A percentile compares a stretch with the other conserved stretches of the same genome.
Conservation (phyloP, 2,113 vertebrate species). For the Pogona vitticeps region DNA sequence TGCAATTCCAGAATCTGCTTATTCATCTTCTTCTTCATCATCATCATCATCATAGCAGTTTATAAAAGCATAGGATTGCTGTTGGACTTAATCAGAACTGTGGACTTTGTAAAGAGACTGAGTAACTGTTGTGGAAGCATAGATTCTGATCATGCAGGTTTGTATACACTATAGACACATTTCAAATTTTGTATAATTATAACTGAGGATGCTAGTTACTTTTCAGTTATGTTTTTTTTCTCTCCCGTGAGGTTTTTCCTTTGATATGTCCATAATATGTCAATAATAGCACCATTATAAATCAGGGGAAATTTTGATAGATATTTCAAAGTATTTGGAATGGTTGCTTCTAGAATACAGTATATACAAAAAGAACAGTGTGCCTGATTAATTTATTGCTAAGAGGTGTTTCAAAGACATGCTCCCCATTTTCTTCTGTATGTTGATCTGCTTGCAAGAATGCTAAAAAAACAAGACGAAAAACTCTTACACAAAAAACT, state of each 20-base stretch:
- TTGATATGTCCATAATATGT: neutral
- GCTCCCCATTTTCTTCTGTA: neutral
- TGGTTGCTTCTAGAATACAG: neutral
- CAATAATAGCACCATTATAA: neutral
- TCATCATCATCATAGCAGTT: constrained; percentile 62
- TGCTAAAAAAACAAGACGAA: neutral
- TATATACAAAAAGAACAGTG: neutral
- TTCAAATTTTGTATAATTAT: constrained; percentile 52
- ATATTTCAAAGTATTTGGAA: neutral
- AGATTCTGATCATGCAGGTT: neutral
- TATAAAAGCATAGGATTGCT: constrained; percentile 31
- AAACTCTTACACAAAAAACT: too few species aligned
- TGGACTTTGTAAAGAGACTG: neutral
- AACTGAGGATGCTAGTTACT: constrained; percentile 21
- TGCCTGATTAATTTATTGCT: neutral
- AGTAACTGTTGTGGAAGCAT: neutral
- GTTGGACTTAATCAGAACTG: neutral
- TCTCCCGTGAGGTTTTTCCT: neutral
- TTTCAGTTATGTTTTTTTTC: neutral
- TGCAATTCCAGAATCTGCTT: constrained; percentile 63
- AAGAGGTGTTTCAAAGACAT: neutral
- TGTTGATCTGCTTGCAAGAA: neutral
- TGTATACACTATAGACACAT: constrained; percentile 38
- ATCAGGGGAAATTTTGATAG: neutral
- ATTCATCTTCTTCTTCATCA: too few species aligned